These are phyloP conservation scores for Potorous gilbertii DNA, from an alignment of 2,797 vertebrate species.

Conservation along the genomic window DNA sequence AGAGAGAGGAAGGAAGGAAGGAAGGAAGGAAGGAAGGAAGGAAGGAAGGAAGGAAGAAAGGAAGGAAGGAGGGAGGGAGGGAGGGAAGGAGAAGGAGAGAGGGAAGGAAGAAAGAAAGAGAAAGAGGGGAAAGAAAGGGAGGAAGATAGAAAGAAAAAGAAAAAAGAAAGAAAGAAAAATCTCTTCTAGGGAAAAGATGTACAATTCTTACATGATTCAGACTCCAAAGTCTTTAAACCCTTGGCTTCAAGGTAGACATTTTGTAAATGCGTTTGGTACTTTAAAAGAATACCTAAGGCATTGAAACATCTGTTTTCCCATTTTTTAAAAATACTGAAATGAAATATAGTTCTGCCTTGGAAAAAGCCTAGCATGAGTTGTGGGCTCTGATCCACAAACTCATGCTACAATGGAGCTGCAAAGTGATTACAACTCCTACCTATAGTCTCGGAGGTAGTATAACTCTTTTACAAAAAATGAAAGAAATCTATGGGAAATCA, in stretches of 20 bases:
- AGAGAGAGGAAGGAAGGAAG: too few species aligned
- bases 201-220: constrained; percentile 75
- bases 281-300: constrained; percentile 68
- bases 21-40: too few species aligned
- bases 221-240: constrained; percentile 27
- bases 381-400: constrained; percentile 28
- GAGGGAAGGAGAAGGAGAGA: neutral
- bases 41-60: neutral
- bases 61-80: neutral
- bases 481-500: neutral
- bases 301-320: constrained; percentile 82
- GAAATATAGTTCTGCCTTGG: constrained; percentile 71
- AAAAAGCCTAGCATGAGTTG: constrained; percentile 66
- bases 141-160: neutral
- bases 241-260: constrained; percentile 71
- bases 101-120: neutral
- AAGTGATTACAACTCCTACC: neutral
- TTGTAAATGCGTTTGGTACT: constrained; percentile 70
- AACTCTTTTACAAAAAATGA: neutral
- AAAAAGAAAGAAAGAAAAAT: constrained; percentile 17
- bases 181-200: constrained; percentile 65
- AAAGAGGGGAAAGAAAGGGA: neutral
- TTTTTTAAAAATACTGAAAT: constrained; percentile 77
- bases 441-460: neutral
- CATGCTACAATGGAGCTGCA: neutral